Evolutionary conservation across 2,113 vertebrate species (phyloP), one percentile per base, ranked within the genome.

Genomic region (Manacus vitellinus): DNA sequence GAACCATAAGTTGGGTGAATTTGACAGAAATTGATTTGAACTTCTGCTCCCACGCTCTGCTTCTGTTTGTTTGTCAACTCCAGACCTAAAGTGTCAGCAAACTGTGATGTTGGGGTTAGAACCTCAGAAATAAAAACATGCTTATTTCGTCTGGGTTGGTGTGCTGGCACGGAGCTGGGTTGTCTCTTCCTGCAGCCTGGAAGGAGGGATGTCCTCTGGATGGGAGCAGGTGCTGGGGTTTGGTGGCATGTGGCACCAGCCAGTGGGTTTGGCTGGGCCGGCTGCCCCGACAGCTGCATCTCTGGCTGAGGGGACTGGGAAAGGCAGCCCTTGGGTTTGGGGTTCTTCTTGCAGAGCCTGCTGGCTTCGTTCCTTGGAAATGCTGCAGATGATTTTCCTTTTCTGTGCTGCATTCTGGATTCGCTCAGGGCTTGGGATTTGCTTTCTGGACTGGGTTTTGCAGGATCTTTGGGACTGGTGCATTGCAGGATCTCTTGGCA

Each of bases 321-420:
- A 25, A 21, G 46, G 63, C 73, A 51, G 54, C 46, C 10, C 6
- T 15, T 59, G 58, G 25, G 6, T 27, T 22, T 43, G 58, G 41
- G 49, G 43, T 9, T 72, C 66, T 19, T 72, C 75, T 43, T 12
- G 25, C 25, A 27, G 49, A 56, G 14, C 13, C 62, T 1, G 1
- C 18, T 13, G 54, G 25, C 30, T 35, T 49, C 6, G 5, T 56
- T 23, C 27, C 14, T 6, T 35, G 5, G 51, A 16, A 73, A 33
- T 27, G 35, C 18, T 8, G 17, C 2, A 1, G 35, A 0, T 22
- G 59, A 2, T 66, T 73, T 49, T 12, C 35, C 31, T 56, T 65
- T 8, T 6, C 58, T 1, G 0, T 27, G 35, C 51, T 73, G 51
- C 0, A 0, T 7, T 49, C 17, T 12, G 58, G 16, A 6, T n/a